phyloP scores from a whole-genome alignment of 1,140 invertebrate genomes.

The Aporrectodea caliginosa region DNA sequence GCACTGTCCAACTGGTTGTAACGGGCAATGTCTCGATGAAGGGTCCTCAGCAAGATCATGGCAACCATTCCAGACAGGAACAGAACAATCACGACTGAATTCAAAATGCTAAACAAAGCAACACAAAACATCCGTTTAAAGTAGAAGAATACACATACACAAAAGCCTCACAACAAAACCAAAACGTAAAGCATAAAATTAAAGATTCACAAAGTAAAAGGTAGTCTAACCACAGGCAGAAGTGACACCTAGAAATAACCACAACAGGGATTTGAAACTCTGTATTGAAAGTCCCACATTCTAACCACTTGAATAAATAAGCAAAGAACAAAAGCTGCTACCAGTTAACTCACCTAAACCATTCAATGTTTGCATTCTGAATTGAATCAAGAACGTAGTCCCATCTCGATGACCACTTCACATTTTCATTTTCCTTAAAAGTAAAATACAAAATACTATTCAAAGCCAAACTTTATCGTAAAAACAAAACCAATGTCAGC shows the following conservation, averaged over 20 bases:
- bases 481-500: no score
- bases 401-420: slow-evolving; percentile 98
- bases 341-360: slow-evolving; percentile 93
- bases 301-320: no score
- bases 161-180: background rate
- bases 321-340: slow-evolving; percentile 71
- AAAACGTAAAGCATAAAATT: slow-evolving; percentile 25
- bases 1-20: slow-evolving; percentile 81
- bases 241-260: no score
- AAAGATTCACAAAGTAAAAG: no score
- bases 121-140: no score
- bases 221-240: no score
- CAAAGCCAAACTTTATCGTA: no score
- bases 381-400: slow-evolving; percentile 98
- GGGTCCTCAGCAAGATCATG: slow-evolving; percentile 94
- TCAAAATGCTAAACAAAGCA: slow-evolving; percentile 57
- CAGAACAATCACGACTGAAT: slow-evolving; percentile 63
- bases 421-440: slow-evolving; percentile 68
- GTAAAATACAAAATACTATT: no score
- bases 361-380: slow-evolving; percentile 98
- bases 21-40: slow-evolving; percentile 97
- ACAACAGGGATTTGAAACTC: no score
- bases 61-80: slow-evolving; percentile 93
- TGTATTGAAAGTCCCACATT: no score
- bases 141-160: no score